Evolutionary conservation across 1,140 invertebrate species (phyloP).

Genomic region (Sitophilus oryzae): DNA sequence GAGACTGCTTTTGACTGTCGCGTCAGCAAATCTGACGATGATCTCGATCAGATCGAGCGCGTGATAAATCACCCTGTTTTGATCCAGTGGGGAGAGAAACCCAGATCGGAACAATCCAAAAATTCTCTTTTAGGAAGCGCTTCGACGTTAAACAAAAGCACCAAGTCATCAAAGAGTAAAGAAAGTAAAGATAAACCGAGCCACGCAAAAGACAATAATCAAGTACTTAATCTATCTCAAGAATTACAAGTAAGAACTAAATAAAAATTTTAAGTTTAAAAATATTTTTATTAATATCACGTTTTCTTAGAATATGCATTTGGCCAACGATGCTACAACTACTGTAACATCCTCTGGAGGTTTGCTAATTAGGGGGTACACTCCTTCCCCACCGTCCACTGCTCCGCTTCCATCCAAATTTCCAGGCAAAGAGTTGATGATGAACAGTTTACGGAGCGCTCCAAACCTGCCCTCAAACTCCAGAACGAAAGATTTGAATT

Average conservation of each 20-base stretch:
- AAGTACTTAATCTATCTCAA: conserved; percentile 26
- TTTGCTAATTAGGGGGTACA: conserved; percentile 53
- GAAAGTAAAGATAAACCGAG: conserved; percentile 24
- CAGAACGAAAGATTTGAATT: conserved; percentile 61
- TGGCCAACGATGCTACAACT: conserved; percentile 42
- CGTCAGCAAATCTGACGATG: conserved; percentile 73
- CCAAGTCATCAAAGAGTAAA: conserved; percentile 15
- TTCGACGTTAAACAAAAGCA: conserved; percentile 6
- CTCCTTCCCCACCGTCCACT: conserved; percentile 72
- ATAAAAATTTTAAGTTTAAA: too few species aligned
- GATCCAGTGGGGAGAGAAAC: conserved; percentile 43
- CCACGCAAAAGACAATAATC: conserved; percentile 25
- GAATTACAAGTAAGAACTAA: conserved; percentile 25
- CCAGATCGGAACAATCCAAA: conserved; percentile 7
- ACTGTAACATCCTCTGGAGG: conserved; percentile 35
- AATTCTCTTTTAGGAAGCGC: conserved; percentile 4
- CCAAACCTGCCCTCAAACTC: conserved; percentile 67
- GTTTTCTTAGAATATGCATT: conserved; percentile 35
- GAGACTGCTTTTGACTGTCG: conserved; percentile 87
- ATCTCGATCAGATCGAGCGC: conserved; percentile 72
- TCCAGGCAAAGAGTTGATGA: conserved; percentile 61
- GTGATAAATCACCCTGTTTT: conserved; percentile 75
- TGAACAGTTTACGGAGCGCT: conserved; percentile 71
- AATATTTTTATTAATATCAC: not conserved
- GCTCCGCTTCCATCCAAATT: conserved; percentile 74